Evolutionary conservation across 2,888 invertebrate genomes (phyloP), one percentile per base, ranked within the genome.

Genomic region (Monochamus alternatus): DNA sequence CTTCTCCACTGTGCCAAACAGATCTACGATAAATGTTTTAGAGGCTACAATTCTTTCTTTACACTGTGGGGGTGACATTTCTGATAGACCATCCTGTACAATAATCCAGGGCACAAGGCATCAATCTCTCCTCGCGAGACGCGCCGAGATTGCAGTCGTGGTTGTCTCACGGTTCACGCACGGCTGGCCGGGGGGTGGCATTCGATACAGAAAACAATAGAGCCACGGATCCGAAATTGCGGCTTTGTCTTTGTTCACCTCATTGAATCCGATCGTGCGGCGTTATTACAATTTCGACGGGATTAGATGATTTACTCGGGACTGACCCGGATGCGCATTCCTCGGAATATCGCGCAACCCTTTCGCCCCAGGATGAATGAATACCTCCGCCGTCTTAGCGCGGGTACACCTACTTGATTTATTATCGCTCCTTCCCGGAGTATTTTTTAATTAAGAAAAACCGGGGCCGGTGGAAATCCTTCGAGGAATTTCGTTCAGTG

Each of bases 161-260:
- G 69, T 69, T 64, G 74, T 69, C 74, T 74, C 74, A 69, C 74
- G 69, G 65, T 74, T 69, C 74, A 74, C 69, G 74, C 74, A 69
- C 69, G 64, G 74, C 55, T 64, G 62, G 44, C 58, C 59, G 14
- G 14, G 51, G 69, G 69, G 64, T 63, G 58, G 63, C 22, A 38
- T 69, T 74, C 30, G 71, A 63, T 71, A 71, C 66, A 71, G 66
- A 68, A 76, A 74, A 78, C 78, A 78, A 78, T 78, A 70, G 75
- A 74, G 65, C 75, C 75, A 71, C 72, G 73, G 70, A 73, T 70
- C 74, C 52, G 75, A 79, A 77, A 74, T 77, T 75, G 77, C 69
- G 79, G 77, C 79, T 79, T 81, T 81, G 80, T 81, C 75, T 79
- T 63, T 66, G 73, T 79, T 76, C 81, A 78, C 79, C 76, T 81